Base-by-base conservation (phyloP, 2,113 vertebrate species). In the Cavia porcellus region DNA sequence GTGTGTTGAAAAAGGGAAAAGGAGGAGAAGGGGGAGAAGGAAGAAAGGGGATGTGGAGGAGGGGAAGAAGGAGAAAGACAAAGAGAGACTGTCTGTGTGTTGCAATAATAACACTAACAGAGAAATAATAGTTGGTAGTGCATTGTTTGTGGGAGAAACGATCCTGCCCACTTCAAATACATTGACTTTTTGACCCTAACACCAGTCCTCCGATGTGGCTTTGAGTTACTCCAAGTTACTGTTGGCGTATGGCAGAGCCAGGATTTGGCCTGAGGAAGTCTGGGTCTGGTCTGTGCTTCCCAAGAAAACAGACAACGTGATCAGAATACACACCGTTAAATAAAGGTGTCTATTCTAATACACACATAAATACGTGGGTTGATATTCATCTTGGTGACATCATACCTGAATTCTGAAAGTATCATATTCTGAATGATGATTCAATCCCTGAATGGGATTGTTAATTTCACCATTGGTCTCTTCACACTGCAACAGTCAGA, bases 381-480 rank as follows among this genome's bases (percentile, higher is more conserved):
- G 50, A 62, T 3, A 1, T 47, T 82, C 25, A 38, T 50, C 45
- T 62, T 81, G 75, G 52, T 61, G 81, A 72, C 38, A 35, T 80
- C 28, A 45, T 30, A 30, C 24, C 52, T 68, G n/a, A 64, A 55
- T 82, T 90, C 19, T 68, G 50, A 62, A 66, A 35, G 50, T 24
- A 45, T 47, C n/a, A 0, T 28, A 52, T 57, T 24, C 42, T 13
- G 42, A 59, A 52, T 80, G 83, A 6, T 57, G 2, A 57, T 57
- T 57, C 55, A 57, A 57, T 57, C 55, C 17, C 55, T 57, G 15
- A 57, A 19, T 2, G 2, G 28, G 32, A 1, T 68, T 5, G 0
- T 15, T 14, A 28, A 2, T 14, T 24, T 7, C 25, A 15, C 19
- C 8, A 0, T 5, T 3, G 9, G 2, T 62, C 32, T 83, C 45